Evolutionary conservation across 2,797 vertebrate genomes (phyloP), one percentile per base, ranked within the genome.

Genomic region (Esox masquinongy): DNA sequence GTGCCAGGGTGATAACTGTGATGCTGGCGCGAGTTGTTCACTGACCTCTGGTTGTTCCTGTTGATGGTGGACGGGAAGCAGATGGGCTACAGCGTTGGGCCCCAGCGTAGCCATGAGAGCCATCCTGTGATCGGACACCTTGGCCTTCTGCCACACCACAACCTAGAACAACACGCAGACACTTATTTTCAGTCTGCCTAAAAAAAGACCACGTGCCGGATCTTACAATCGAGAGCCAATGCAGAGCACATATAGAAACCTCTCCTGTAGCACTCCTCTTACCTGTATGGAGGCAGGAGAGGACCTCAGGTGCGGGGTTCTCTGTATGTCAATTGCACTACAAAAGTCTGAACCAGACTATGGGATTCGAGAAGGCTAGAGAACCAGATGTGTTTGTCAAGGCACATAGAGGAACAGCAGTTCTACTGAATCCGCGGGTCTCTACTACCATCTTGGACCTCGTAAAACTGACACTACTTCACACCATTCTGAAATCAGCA

Each of bases 131-230:
- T 98, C 95, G 0, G 95, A 92, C 84, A 92, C 96, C 88, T 90
- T 96, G 88, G 92, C 88, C 89, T 99, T 99, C 91, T 98, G 97
- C 97, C 97, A 99, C 84, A 97, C 83, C 89, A 95, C 90, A 90
- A 94, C 94, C 98, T 99, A 94, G 85, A 95, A 94, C 90, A 86
- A 94, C 82, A 93, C 77, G 82, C 74, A 92, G 80, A 84, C 93
- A 86, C 91, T 87, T 81, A 84, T 90, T 61, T 91, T 89, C 90
- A 66, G 75, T 73, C 75, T 83, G 88, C 71, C 92, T 81, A 91
- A 93, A 91, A 87, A 85, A 87, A 86, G 56, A 12, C 56, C 84
- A 87, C 86, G 77, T 88, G 72, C 70, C 77, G 78, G 77, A 84
- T 83, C 67, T 79, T 85, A 83, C 87, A 81, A 81, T 85, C 87